Percentiles rank a stretch among this genome's conserved stretches.
Conservation (phyloP, 1,140 invertebrate genomes). For the Anastrepha ludens region DNA sequence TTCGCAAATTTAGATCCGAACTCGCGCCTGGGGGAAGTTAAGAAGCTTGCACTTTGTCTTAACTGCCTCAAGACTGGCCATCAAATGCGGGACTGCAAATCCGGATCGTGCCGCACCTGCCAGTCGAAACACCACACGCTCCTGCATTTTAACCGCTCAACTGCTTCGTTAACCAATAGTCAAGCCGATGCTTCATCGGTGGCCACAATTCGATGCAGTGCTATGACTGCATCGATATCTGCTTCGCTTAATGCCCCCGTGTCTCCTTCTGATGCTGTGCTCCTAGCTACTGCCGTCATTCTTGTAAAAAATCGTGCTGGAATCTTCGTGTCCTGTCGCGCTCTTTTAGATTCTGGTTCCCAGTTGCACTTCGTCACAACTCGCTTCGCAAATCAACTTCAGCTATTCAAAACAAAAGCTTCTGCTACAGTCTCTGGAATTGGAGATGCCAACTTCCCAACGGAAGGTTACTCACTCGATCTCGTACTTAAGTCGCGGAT, state of each 20-base stretch:
- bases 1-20: not conserved
- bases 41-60: not conserved
- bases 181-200: not conserved
- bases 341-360: constrained; percentile 54
- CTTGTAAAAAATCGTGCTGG: constrained; percentile 53
- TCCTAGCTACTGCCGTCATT: constrained; percentile 53
- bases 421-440: constrained; percentile 25
- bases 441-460: constrained; percentile 21
- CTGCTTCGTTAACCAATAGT: not conserved
- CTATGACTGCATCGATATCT: not conserved
- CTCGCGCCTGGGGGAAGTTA: not conserved
- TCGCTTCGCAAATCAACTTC: constrained; percentile 25
- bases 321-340: constrained; percentile 43
- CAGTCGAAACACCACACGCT: not conserved
- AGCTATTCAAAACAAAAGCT: constrained; percentile 18
- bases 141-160: not conserved
- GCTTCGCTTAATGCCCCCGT: not conserved
- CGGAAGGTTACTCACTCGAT: not conserved
- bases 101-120: not conserved
- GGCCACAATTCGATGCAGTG: not conserved
- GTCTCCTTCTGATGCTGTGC: constrained; percentile 19
- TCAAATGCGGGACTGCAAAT: constrained; percentile 9
- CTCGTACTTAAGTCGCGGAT: no score
- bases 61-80: not conserved
- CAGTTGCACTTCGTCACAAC: constrained; percentile 50